Evolutionary conservation across 2,797 vertebrate species (phyloP).

Genomic region (Myotis daubentonii): DNA sequence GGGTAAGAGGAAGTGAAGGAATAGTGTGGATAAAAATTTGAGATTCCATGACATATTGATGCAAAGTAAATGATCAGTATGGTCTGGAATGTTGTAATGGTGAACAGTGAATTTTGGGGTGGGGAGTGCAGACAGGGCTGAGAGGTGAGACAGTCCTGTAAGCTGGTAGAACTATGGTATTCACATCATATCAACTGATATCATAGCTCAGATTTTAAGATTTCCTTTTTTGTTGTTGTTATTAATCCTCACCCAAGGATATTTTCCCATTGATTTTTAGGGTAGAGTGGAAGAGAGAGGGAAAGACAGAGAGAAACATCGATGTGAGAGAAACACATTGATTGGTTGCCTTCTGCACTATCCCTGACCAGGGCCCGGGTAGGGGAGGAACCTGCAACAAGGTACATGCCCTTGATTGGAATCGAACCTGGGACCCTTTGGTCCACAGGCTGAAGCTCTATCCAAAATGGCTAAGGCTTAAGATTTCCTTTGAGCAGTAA

Average conservation of each 20-base stretch:
- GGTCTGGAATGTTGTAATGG: not conserved
- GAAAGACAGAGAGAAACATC: too few species aligned
- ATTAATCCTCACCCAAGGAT: too few species aligned
- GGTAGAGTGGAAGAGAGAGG: too few species aligned
- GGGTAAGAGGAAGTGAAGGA: not conserved
- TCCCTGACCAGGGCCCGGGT: too few species aligned
- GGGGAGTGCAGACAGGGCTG: not conserved
- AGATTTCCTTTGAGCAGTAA: not conserved
- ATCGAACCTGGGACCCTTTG: too few species aligned
- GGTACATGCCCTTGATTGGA: too few species aligned
- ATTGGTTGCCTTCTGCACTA: too few species aligned
- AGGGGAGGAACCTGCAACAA: too few species aligned
- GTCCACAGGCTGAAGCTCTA: too few species aligned
- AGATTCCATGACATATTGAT: not conserved
- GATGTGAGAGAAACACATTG: too few species aligned
- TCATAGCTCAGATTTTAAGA: not conserved
- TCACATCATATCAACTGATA: not conserved
- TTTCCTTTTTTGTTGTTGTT: not conserved
- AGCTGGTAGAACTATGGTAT: not conserved
- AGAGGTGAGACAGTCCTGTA: not conserved
- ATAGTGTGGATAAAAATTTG: not conserved
- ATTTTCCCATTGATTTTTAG: too few species aligned
- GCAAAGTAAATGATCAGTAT: not conserved
- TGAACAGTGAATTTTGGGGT: not conserved
- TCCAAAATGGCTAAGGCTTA: not conserved